Evolutionary conservation across 2,888 invertebrate species (phyloP).

Genomic region (Emmelina monodactyla): DNA sequence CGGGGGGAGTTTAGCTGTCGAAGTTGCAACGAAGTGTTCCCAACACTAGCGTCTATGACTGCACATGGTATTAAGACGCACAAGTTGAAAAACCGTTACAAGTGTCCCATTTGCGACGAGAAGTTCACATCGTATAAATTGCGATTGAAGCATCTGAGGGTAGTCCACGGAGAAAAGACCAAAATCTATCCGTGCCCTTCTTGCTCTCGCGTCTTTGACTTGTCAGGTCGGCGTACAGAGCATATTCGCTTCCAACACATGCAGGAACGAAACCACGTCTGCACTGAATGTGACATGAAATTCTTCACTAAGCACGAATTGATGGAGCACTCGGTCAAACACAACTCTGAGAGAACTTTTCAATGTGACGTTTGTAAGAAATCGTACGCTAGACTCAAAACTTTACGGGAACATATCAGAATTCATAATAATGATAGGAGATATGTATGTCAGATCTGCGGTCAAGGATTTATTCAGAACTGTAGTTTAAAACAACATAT

Average conservation of each 20-base stretch:
- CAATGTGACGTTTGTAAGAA: slow-evolving; percentile 63
- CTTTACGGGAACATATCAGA: slow-evolving; percentile 53
- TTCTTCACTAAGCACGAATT: slow-evolving; percentile 64
- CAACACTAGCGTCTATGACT: slow-evolving; percentile 38
- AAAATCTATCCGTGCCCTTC: slow-evolving; percentile 48
- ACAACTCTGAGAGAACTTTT: slow-evolving; percentile 60
- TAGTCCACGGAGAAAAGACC: slow-evolving; percentile 45
- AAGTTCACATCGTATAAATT: slow-evolving; percentile 52
- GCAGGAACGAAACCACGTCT: slow-evolving; percentile 55
- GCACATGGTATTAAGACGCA: slow-evolving; percentile 47
- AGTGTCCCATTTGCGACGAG: slow-evolving; percentile 54
- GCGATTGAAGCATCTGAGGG: slow-evolving; percentile 43
- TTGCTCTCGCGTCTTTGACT: slow-evolving; percentile 47
- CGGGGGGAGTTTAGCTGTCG: slow-evolving; percentile 46
- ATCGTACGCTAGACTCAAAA: slow-evolving; percentile 48
- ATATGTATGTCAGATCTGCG: slow-evolving; percentile 46
- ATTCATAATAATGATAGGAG: slow-evolving; percentile 52
- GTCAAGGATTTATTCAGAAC: slow-evolving; percentile 51
- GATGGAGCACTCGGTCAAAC: slow-evolving; percentile 62
- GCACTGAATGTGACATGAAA: slow-evolving; percentile 57
- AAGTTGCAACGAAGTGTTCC: slow-evolving; percentile 36
- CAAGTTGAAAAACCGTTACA: slow-evolving; percentile 45
- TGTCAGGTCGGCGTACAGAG: slow-evolving; percentile 47
- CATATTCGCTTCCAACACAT: slow-evolving; percentile 50
- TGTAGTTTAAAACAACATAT: slow-evolving; percentile 52